phyloP scores from a whole-genome alignment of 1,140 invertebrate species.

The Arctopsyche grandis region DNA sequence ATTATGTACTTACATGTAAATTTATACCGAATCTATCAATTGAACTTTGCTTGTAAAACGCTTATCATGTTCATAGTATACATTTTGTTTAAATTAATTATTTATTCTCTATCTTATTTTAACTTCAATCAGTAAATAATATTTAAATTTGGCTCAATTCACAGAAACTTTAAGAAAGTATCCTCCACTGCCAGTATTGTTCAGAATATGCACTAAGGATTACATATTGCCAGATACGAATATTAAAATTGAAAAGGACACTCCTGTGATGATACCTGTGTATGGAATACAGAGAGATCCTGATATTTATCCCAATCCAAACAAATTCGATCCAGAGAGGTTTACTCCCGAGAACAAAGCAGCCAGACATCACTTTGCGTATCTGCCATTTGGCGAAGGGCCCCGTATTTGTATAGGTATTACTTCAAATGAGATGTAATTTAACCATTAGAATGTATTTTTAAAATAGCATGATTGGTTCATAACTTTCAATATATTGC shows the following conservation, averaged over 20 bases:
- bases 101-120: too few species aligned
- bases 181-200: conserved; percentile 55
- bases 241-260: conserved; percentile 62
- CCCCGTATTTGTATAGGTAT: conserved; percentile 68
- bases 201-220: conserved; percentile 55
- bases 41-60: too few species aligned
- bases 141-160: too few species aligned
- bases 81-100: background rate
- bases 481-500: too few species aligned
- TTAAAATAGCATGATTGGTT: background rate
- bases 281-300: conserved; percentile 62
- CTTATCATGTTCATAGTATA: too few species aligned
- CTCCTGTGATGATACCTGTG: conserved; percentile 64
- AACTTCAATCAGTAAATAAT: too few species aligned
- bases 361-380: conserved; percentile 60
- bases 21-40: too few species aligned
- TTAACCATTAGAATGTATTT: too few species aligned
- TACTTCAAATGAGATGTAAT: background rate
- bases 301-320: conserved; percentile 59
- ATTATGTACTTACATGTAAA: too few species aligned
- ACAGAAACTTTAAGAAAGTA: conserved; percentile 58
- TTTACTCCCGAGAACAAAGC: conserved; percentile 58
- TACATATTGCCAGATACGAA: conserved; percentile 64
- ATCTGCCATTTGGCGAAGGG: conserved; percentile 69
- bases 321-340: conserved; percentile 62